Base-by-base conservation (phyloP, 2,888 invertebrate genomes). In the Petrolisthes manimaculis region DNA sequence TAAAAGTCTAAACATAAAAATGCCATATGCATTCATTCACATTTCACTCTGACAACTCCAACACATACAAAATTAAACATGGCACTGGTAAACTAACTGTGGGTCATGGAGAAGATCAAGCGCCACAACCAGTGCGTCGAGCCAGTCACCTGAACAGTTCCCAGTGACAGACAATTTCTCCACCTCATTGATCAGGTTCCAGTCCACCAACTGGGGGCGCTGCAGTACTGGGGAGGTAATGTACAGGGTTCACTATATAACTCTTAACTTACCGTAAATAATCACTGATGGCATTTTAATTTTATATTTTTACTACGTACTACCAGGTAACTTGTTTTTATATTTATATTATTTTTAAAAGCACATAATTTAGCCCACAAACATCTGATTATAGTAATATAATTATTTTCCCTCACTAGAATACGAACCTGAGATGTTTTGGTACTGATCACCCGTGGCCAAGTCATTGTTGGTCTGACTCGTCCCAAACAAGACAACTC, bases 401-500 rank as follows among this genome's bases (percentile, higher is more conserved):
- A 37, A 37, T 37, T 37, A 37, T 37, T 37, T 37, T 37, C 37
- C 37, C 37, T 37, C 37, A 37, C 1, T 37, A 37, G 1, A 37
- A 2, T 37, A 37, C 37, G 37, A 37, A 91, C 91, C 92, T 85
- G 94, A 93, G 86, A 96, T 95, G 92, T 95, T 94, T 84, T 93
- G 93, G 92, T 95, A 96, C 79, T 92, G 90, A 86, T 92, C 92
- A 53, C 92, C 92, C 9, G 89, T 90, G 4, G 92, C 93, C 24
- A 94, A 92, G 4, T 92, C 92, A 91, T 94, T 94, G 91, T 92
- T 93, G 0, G 95, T 95, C 12, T 94, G 94, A 89, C 94, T 93
- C 0, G 95, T 94, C 0, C 96, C 96, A 91, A 96, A 93, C 81
- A 96, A 92, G 14, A 96, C 93, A 80, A 96, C 93, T 1, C 95